Percentiles rank a stretch among this genome's conserved stretches.
phyloP scores from a whole-genome alignment of 2,113 vertebrate species.

The Mystacornis crossleyi region DNA sequence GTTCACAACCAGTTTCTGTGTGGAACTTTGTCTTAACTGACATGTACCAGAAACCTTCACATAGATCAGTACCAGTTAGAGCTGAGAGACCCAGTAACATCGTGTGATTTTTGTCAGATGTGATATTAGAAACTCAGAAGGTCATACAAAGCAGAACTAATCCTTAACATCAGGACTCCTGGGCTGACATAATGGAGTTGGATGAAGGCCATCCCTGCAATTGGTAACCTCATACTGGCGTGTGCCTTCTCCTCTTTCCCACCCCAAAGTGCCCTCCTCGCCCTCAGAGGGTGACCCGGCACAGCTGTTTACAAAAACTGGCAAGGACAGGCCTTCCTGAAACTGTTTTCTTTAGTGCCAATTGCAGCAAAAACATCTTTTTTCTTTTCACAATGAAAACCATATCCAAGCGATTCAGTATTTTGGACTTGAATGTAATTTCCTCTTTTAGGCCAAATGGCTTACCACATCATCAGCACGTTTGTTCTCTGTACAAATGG shows the following conservation, averaged over 20 bases:
- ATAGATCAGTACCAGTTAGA: neutral
- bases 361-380: neutral
- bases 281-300: neutral
- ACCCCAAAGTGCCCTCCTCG: neutral
- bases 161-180: slow-evolving; percentile 31
- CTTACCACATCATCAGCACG: slow-evolving; percentile 5
- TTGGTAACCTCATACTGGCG: neutral
- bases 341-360: neutral
- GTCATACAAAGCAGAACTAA: slow-evolving; percentile 43
- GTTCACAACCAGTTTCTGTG: neutral
- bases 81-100: neutral
- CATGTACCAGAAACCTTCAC: neutral
- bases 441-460: slow-evolving; percentile 4
- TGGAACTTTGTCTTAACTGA: neutral
- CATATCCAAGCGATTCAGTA: slow-evolving; percentile 2
- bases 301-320: neutral
- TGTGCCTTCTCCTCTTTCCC: neutral
- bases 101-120: slow-evolving; percentile 22
- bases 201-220: neutral
- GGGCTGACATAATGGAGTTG: slow-evolving; percentile 4
- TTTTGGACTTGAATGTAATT: slow-evolving; percentile 20
- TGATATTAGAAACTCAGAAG: neutral
- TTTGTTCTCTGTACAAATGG: neutral
- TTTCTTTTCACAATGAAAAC: neutral
- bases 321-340: neutral